Evolutionary conservation across 2,888 invertebrate species (phyloP).

Genomic region (Syrista parreyssii): DNA sequence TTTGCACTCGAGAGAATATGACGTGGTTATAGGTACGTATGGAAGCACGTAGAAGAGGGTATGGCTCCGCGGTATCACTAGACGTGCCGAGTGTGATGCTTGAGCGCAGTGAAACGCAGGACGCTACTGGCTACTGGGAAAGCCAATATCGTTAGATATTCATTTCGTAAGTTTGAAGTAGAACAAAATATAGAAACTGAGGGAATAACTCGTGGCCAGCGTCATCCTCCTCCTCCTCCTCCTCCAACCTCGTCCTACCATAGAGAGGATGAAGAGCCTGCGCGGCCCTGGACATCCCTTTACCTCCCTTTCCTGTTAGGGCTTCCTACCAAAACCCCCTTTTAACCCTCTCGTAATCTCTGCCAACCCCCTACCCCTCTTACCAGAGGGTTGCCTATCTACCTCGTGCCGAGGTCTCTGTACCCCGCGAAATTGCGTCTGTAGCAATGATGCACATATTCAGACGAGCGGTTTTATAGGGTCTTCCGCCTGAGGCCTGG

Average conservation of each 20-base stretch:
- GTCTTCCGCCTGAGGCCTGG: constrained; percentile 25
- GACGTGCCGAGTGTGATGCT: constrained; percentile 10
- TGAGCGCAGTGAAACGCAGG: constrained; percentile 15
- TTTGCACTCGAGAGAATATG: constrained; percentile 53
- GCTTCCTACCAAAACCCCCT: constrained; percentile 6
- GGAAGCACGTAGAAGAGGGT: background rate
- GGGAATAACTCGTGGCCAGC: constrained; percentile 40
- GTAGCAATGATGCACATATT: constrained; percentile 39
- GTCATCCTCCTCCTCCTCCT: constrained; percentile 28
- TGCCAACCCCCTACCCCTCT: background rate
- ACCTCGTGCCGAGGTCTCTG: constrained; percentile 27
- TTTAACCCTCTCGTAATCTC: constrained; percentile 20
- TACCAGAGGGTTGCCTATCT: constrained; percentile 12
- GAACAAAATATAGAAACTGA: constrained; percentile 61
- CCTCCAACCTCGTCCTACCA: constrained; percentile 22
- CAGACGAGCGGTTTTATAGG: constrained; percentile 31
- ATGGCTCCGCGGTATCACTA: constrained; percentile 16
- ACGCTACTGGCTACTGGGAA: constrained; percentile 37
- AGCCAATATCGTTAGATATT: constrained; percentile 65
- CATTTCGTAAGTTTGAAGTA: constrained; percentile 64
- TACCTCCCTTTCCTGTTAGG: constrained; percentile 14
- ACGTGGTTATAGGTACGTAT: constrained; percentile 32
- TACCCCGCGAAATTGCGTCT: constrained; percentile 54
- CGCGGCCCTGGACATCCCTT: constrained; percentile 7
- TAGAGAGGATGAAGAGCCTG: background rate